Base-by-base conservation (phyloP, 1,140 invertebrate genomes). In the Ectropis grisescens region DNA sequence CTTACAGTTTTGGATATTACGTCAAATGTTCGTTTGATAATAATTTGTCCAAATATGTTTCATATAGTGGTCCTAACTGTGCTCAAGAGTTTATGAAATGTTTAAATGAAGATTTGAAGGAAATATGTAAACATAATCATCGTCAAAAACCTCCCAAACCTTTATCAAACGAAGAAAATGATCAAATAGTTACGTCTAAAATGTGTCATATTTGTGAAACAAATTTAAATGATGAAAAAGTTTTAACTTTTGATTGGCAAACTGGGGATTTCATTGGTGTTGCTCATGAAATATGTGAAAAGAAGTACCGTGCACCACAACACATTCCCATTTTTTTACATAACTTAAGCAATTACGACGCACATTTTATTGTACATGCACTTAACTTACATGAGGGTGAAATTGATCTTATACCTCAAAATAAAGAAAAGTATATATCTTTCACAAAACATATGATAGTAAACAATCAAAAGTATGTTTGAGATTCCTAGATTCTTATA, bases 1-100 rank as follows among this genome's bases (percentile, higher is more conserved):
- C 54, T 4, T 66, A 58, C 27, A 67, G 56, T 47, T 50, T 70
- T 41, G 72, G 50, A 12, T 75, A 69, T 34, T 74, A 71, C 41
- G 36, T 67, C 1, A 54, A 71, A 37, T 80, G 70, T 55, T 42
- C 31, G 13, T 75, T 47, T 51, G 44, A 80, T 58, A 48, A 70
- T 34, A 39, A 46, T 8, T 25, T 72, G 4, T 64, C 58, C 12
- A 38, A 52, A 38, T 68, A 50, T 50, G 37, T 42, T 35, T 28
- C 44, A 13, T 46, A 69, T 32, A 48, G 42, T 24, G 59, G 62
- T 12, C 1, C 35, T 25, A 39, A 69, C 47, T 59, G 64, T 41
- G 45, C 46, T 5, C 7, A 58, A 13, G 53, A 43, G 29, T 78
- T 74, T 54, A 41, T 64, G 11, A 12, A 54, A 8, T 2, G 45